Evolutionary conservation across 2,113 vertebrate species (phyloP), one percentile per base, ranked within the genome.

Genomic region (Thunnus maccoyii): DNA sequence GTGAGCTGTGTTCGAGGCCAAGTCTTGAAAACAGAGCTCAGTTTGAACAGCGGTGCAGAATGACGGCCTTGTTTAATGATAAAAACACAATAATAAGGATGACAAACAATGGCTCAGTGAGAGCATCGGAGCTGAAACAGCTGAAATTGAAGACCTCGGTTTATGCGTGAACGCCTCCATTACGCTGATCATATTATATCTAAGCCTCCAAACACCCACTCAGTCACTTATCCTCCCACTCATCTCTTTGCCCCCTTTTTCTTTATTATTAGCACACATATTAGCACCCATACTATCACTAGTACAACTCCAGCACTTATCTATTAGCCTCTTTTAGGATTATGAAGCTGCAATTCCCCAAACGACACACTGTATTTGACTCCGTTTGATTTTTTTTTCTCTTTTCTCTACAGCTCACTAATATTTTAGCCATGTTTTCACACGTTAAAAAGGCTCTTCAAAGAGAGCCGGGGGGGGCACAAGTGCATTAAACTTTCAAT

Each of bases 121-220:
- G 78, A 66, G 88, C 92, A 85, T 61, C 44, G 2, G 56, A 83
- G 80, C 83, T 50, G 75, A 82, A 91, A 80, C 66, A 25, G 63
- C 80, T 32, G 36, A 90, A 91, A 93, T 63, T 80, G 78, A 91
- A 86, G 80, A 69, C 78, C 83, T 76, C 44, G 36, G 16, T 77
- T 84, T 79, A 54, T 72, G 74, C 88, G 69, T 73, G 72, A 83
- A 80, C 64, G 78, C 72, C 77, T 78, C 69, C 73, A 86, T 91
- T 86, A 87, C 32, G 0, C 76, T 78, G 51, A 89, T 84, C 80
- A 32, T 67, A 85, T 90, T 82, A 80, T 65, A 86, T 60, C 27
- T 52, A 32, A 48, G 48, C 78, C 72, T 71, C 61, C 67, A 61
- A 81, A 79, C 63, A 73, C 83, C 60, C 70, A 56, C 68, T 85